A percentile compares a stretch with the other conserved stretches of the same genome.
phyloP scores from a whole-genome alignment of 2,888 invertebrate species.

The Tetheella fluctuosa region DNA sequence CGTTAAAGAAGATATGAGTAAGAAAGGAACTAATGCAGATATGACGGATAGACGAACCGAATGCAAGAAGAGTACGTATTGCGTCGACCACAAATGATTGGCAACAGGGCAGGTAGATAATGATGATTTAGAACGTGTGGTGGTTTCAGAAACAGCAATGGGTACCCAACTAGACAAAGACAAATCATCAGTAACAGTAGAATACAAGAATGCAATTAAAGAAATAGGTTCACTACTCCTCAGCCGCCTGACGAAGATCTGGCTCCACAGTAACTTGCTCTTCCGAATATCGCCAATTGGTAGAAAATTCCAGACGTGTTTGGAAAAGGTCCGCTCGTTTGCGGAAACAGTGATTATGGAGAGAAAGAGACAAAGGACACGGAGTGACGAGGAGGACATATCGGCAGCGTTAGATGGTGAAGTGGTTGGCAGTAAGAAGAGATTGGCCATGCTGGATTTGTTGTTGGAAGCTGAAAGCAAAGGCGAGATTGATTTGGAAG shows the following conservation, averaged over 20 bases:
- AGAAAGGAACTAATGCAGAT: no score
- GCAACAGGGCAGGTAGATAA: no score
- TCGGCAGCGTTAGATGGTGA: constrained; percentile 17
- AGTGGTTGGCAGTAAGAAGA: constrained; percentile 59
- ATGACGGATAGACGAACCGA: no score
- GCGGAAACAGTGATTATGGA: constrained; percentile 82
- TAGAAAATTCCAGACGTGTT: constrained; percentile 68
- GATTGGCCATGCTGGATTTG: constrained; percentile 87
- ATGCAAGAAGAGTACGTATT: no score
- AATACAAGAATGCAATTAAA: constrained; percentile 81
- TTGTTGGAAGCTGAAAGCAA: constrained; percentile 84
- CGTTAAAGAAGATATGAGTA: no score
- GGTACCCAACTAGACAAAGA: constrained; percentile 80
- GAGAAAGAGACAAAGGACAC: constrained; percentile 50
- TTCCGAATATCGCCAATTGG: constrained; percentile 76
- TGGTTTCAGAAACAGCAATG: constrained; percentile 84
- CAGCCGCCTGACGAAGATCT: constrained; percentile 70
- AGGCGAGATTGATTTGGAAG: constrained; percentile 84
- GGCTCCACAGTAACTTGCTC: constrained; percentile 81
- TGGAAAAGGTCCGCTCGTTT: constrained; percentile 79
- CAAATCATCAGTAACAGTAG: constrained; percentile 58
- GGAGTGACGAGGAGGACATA: constrained; percentile 11
- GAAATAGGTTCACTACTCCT: constrained; percentile 57
- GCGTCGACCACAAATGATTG: no score
- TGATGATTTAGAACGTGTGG: no score